These are phyloP conservation scores for Synergus umbraculus DNA, from an alignment of 2,888 invertebrate genomes.

Conservation along the genomic window DNA sequence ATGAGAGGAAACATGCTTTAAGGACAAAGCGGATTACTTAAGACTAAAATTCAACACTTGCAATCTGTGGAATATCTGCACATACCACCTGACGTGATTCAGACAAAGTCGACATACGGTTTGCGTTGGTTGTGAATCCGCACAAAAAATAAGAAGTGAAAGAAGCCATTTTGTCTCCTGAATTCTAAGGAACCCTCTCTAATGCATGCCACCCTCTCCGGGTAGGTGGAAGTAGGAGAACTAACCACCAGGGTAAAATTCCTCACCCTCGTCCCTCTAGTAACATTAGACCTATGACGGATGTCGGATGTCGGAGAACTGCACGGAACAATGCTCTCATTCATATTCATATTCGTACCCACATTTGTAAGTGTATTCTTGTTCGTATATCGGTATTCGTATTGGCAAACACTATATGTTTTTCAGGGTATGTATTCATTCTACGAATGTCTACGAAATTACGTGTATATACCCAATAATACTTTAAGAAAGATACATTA, in stretches of 20 bases:
- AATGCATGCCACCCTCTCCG: conserved; percentile 24
- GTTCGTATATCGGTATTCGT: conserved; percentile 62
- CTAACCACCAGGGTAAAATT: conserved; percentile 14
- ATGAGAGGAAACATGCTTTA: conserved; percentile 18
- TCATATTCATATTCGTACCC: conserved; percentile 65
- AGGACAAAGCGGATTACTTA: conserved; percentile 40
- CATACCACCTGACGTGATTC: conserved; percentile 38
- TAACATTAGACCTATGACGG: conserved; percentile 61
- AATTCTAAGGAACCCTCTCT: conserved; percentile 35
- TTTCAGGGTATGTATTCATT: conserved; percentile 49
- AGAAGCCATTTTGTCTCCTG: conserved; percentile 38
- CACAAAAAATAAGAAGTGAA: conserved; percentile 22
- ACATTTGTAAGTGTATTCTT: conserved; percentile 64
- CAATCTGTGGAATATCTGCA: conserved; percentile 38
- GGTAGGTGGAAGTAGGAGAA: conserved; percentile 33
- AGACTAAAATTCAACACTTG: conserved; percentile 38
- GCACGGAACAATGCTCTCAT: conserved; percentile 60
- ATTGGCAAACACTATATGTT: conserved; percentile 51
- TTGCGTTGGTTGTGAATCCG: conserved; percentile 32
- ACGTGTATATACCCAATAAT: conserved; percentile 44
- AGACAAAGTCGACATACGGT: conserved; percentile 39
- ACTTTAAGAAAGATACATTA: conserved; percentile 50
- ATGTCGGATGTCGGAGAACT: conserved; percentile 62
- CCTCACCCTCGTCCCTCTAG: conserved; percentile 41
- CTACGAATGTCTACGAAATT: conserved; percentile 44